Percentiles rank a stretch among this genome's conserved stretches.
phyloP scores from a whole-genome alignment of 2,797 vertebrate genomes.

The Enteromius treurensis region DNA sequence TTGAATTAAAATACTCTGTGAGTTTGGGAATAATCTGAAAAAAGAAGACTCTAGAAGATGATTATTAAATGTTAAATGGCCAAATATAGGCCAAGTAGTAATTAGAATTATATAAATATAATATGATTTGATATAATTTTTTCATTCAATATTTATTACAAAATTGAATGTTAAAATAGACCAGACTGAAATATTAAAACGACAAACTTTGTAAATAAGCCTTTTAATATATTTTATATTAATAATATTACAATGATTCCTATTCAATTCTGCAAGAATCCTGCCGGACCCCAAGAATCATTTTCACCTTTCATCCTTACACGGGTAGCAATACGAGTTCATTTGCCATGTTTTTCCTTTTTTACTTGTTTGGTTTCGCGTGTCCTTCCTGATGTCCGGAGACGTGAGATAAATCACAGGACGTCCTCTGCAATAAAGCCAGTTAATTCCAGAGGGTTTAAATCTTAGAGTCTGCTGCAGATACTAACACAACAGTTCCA shows the following conservation, averaged over 20 bases:
- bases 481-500: slow-evolving; percentile 78
- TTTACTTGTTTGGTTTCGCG: slow-evolving; percentile 41
- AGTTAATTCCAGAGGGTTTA: slow-evolving; percentile 71
- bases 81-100: neutral
- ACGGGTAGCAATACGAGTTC: neutral
- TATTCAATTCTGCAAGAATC: neutral
- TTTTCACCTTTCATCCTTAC: neutral
- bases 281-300: neutral
- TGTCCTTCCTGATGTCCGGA: slow-evolving; percentile 65
- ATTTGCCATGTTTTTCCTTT: slow-evolving; percentile 26
- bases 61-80: neutral
- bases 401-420: slow-evolving; percentile 67
- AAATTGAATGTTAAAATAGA: neutral
- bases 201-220: neutral
- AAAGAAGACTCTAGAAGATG: neutral
- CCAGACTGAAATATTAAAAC: neutral
- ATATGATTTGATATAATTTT: neutral
- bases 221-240: neutral
- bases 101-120: neutral
- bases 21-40: neutral
- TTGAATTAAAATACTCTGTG: neutral
- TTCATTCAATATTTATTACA: neutral
- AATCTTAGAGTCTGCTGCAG: slow-evolving; percentile 73
- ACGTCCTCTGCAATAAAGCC: slow-evolving; percentile 72
- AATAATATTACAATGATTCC: neutral